These are phyloP conservation scores for Corythaeola cristata DNA, from an alignment of 2,113 vertebrate genomes.

Conservation along the genomic window DNA sequence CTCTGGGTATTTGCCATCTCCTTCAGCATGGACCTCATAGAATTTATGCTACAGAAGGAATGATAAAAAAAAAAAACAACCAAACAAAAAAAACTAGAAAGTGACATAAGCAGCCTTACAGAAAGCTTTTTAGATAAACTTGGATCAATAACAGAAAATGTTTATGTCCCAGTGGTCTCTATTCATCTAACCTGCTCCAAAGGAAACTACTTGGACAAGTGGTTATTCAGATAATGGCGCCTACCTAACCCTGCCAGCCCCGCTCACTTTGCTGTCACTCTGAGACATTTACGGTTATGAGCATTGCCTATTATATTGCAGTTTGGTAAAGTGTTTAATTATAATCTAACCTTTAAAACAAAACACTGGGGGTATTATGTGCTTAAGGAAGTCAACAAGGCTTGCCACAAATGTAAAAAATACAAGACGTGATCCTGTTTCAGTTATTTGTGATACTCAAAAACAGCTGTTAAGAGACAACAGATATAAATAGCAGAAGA, in stretches of 20 bases:
- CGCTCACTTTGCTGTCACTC: not conserved
- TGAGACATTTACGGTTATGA: not conserved
- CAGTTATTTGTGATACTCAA: not conserved
- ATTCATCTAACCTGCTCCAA: not conserved
- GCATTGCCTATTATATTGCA: not conserved
- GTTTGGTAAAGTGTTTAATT: not conserved
- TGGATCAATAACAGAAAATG: not conserved
- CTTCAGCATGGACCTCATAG: not conserved
- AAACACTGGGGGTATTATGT: not conserved
- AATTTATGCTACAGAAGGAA: not conserved
- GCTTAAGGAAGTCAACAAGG: slow-evolving; percentile 19
- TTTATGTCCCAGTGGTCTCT: not conserved
- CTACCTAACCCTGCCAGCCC: not conserved
- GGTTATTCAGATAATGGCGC: not conserved
- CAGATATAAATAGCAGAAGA: not conserved
- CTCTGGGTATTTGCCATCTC: not conserved
- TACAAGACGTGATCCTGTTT: not conserved
- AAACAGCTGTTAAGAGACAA: slow-evolving; percentile 6
- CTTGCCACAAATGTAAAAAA: not conserved
- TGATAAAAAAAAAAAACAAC: not conserved
- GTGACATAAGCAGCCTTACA: not conserved
- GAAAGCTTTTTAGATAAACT: not conserved
- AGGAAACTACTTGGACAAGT: not conserved
- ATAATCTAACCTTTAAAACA: slow-evolving; percentile 11
- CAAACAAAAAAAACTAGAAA: not conserved